Base-by-base conservation (phyloP, 2,113 vertebrate genomes). In the Perca schrenkii region DNA sequence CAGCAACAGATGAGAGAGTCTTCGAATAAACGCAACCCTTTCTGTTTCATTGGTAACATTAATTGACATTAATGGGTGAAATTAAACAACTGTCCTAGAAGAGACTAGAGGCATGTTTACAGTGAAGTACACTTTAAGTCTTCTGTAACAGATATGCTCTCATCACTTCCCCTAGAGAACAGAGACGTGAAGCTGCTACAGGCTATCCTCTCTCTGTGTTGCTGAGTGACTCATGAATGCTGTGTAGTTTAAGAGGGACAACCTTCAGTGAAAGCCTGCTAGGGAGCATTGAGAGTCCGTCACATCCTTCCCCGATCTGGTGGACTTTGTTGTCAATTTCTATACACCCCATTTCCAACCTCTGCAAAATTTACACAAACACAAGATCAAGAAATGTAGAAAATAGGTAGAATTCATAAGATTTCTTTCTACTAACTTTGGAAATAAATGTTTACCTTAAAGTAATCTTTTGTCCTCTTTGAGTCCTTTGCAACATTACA, bases 261-360 rank as follows among this genome's bases (percentile, higher is more conserved):
- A 95, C 94, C 94, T 92, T 93, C 50, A 93, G 54, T 13, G 71
- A 80, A 63, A 93, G 82, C 70, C 78, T 89, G 62, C 46, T 76
- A 0, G 93, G 93, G 25, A 95, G 82, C 57, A 56, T 22, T 11
- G 92, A 92, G 16, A 94, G 36, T 62, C 80, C 52, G 12, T 94
- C 92, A 73, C 71, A 76, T 81, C 82, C 79, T 49, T 90, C 84
- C 17, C 49, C 28, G 50, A 4, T 49, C 73, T 60, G 3, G 3
- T 63, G 68, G 34, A 72, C 57, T 47, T 83, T 46, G 36, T 31
- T 22, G 56, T n/a, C 40, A 6, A 49, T 77, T 58, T 94, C 90
- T 31, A 68, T 22, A 8, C 77, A 19, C 25, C 67, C 69, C 60
- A 60, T 85, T 34, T 91, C 78, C 73, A 92, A 34, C 10, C 28